Base-by-base conservation (phyloP, 1,140 invertebrate species). In the Hyphantria cunea region DNA sequence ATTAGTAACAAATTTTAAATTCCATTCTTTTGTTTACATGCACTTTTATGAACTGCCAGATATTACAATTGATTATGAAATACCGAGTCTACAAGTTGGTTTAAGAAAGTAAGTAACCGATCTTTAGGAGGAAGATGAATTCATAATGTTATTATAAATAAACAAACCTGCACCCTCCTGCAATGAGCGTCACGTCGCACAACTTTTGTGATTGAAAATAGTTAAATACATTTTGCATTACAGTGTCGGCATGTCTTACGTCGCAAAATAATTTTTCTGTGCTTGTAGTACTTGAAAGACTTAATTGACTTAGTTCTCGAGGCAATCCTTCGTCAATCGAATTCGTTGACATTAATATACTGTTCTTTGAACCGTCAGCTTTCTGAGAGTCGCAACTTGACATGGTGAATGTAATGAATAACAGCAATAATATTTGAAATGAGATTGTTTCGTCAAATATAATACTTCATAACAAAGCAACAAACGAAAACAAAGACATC, bases 151-250 rank as follows among this genome's bases (percentile, higher is more conserved):
- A n/a, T n/a, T n/a, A n/a, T 68, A 67, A 65, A 58, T 50, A 55
- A 59, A 62, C 78, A 85, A 89, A 94, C 94, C 93, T 93, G 76
- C 92, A 92, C 58, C 93, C 92, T 77, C 94, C 95, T 67, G 95
- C 95, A 74, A 97, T 94, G 13, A 97, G 91, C 15, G 93, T 93
- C 32, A 97, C 94, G 92, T 97, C 96, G 73, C 95, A 96, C 53
- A 97, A 89, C 82, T 96, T 94, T 71, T 96, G 93, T 62, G 95
- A 93, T 71, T 95, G 93, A 53, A 96, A 93, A 89, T 97, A 97
- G 44, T 92, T 91, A 80, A 95, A 95, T 94, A 98, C 96, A 76
- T 95, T 94, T 63, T 93, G 93, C 42, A 98, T 91, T 77, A 96
- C 96, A 17, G 92, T 92, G 78, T 96, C 96, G 0, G 96, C 95